A percentile compares a stretch with the other conserved stretches of the same genome.
These are phyloP conservation scores for Vultur gryphus DNA, from an alignment of 2,797 vertebrate genomes.

Conservation along the genomic window DNA sequence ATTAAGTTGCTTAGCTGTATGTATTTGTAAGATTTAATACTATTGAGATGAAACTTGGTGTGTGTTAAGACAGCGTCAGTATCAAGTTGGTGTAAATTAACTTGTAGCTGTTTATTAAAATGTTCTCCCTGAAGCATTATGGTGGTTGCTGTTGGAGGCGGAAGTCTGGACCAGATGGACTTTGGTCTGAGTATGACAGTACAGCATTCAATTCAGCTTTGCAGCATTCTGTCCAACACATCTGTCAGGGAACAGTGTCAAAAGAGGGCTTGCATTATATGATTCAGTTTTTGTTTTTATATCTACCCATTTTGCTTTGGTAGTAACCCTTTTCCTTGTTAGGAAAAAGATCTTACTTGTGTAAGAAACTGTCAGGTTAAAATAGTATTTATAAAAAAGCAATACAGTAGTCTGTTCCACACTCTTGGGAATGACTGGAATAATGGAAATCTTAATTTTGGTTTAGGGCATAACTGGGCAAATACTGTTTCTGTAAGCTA, in stretches of 20 bases:
- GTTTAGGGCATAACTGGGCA: background rate
- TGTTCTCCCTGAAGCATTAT: background rate
- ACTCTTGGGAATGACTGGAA: background rate
- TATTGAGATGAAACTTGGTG: background rate
- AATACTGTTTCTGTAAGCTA: background rate
- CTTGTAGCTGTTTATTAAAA: constrained; percentile 19
- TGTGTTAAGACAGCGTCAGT: background rate
- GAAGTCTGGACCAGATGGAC: background rate
- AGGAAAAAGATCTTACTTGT: background rate
- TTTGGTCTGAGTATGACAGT: background rate
- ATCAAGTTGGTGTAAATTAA: background rate
- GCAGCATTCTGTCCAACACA: background rate
- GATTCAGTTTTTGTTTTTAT: background rate
- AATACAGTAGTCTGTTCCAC: background rate
- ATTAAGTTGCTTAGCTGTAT: background rate
- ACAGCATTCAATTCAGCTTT: background rate
- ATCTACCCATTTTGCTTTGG: background rate
- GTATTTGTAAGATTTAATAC: constrained; percentile 13
- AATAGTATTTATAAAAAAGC: background rate
- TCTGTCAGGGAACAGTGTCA: background rate
- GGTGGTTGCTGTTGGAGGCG: background rate
- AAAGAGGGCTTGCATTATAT: background rate
- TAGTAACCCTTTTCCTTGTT: background rate
- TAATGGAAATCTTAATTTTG: background rate
- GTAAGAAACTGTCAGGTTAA: background rate